Percentiles rank a stretch among this genome's conserved stretches.
Evolutionary conservation across 1,140 invertebrate genomes (phyloP).

Genomic region (Pseudomyrmex sp.): DNA sequence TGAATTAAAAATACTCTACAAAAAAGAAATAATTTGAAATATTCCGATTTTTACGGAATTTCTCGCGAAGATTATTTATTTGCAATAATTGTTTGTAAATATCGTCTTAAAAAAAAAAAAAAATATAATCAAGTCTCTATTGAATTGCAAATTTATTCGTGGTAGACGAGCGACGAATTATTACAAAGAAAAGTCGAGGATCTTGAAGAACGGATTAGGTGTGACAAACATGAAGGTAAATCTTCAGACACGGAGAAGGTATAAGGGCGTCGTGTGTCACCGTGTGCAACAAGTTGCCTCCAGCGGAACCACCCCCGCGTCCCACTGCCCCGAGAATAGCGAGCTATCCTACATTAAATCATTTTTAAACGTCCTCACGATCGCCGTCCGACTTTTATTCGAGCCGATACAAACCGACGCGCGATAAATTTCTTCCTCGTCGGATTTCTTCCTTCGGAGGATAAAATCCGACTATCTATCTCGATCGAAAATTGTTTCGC

Average conservation of each 20-base stretch:
- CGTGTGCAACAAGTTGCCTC: conserved; percentile 80
- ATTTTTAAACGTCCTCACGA: conserved; percentile 79
- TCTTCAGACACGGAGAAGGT: conserved; percentile 71
- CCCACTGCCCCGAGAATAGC: conserved; percentile 52
- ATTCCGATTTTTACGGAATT: not conserved
- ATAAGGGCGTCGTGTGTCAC: conserved; percentile 79
- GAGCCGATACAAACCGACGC: conserved; percentile 70
- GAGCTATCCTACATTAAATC: conserved; percentile 74
- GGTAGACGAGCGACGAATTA: conserved; percentile 63
- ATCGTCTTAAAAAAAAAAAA: not conserved
- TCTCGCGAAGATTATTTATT: not conserved
- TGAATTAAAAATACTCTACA: conserved; percentile 15
- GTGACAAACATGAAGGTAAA: conserved; percentile 70
- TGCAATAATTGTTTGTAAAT: not conserved
- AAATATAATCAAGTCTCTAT: not conserved
- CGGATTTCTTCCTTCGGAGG: not conserved
- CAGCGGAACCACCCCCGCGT: conserved; percentile 59
- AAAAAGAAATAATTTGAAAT: not conserved
- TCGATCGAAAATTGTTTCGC: not conserved
- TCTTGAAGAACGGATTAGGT: conserved; percentile 73
- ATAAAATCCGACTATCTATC: conserved; percentile 18
- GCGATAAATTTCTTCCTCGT: conserved; percentile 41
- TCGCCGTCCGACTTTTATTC: conserved; percentile 74
- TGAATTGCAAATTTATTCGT: not conserved
- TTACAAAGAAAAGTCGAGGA: conserved; percentile 57